These are phyloP conservation scores for Ectropis crepuscularia DNA, from an alignment of 2,888 invertebrate species.

Conservation along the genomic window DNA sequence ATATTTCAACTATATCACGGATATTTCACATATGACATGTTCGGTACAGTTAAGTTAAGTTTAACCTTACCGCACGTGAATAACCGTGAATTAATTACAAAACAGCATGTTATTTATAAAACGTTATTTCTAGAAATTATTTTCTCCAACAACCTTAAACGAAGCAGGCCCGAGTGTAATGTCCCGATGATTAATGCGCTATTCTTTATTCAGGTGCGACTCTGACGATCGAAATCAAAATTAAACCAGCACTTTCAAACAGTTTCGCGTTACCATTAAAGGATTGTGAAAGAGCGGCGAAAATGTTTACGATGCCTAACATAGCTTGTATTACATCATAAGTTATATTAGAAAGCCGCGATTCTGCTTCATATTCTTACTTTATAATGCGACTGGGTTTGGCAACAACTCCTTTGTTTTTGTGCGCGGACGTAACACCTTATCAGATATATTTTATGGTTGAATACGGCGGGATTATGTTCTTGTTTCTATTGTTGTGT, in stretches of 20 bases:
- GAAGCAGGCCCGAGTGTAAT: not conserved
- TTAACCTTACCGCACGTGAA: no score
- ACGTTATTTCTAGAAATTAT: no score
- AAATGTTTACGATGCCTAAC: conserved; percentile 38
- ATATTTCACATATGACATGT: no score
- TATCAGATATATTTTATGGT: conserved; percentile 29
- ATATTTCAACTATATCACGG: no score
- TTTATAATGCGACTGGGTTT: conserved; percentile 32
- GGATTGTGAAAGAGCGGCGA: conserved; percentile 45
- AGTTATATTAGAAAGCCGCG: conserved; percentile 47
- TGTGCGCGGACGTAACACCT: conserved; percentile 13
- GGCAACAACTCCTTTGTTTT: conserved; percentile 38
- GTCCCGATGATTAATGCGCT: conserved; percentile 12
- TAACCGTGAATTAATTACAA: no score
- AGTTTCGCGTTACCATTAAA: conserved; percentile 40
- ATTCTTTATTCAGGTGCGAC: conserved; percentile 33
- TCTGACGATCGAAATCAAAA: conserved; percentile 24
- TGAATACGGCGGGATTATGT: conserved; percentile 12
- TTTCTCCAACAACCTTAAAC: not conserved
- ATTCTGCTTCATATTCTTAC: conserved; percentile 35
- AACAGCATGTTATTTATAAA: no score
- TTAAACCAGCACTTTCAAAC: conserved; percentile 31
- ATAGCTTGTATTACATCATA: conserved; percentile 47
- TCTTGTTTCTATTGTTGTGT: conserved; percentile 12
- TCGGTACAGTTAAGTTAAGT: no score